Conservation (phyloP, 1,140 invertebrate species). For the Telenomus remus region DNA sequence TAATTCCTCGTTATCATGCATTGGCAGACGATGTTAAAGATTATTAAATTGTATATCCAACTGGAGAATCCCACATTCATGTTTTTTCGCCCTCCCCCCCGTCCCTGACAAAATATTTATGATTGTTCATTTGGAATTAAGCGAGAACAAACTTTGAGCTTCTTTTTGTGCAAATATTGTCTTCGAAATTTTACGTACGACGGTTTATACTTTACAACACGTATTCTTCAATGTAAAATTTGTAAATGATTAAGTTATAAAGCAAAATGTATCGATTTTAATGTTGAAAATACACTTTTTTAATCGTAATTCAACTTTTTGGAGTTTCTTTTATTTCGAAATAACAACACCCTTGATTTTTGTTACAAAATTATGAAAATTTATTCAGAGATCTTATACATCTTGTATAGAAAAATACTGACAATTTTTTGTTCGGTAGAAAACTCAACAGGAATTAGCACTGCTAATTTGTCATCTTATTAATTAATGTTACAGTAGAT, state of each 20-base stretch:
- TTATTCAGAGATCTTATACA: too few species aligned
- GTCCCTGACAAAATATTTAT: constrained; percentile 23
- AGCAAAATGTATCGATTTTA: constrained; percentile 59
- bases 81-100: constrained; percentile 18
- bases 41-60: constrained; percentile 52
- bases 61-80: constrained; percentile 33
- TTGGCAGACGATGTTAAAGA: constrained; percentile 52
- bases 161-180: constrained; percentile 55
- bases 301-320: constrained; percentile 41
- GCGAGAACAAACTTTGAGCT: constrained; percentile 40
- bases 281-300: constrained; percentile 63
- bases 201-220: constrained; percentile 56
- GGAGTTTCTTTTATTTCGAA: too few species aligned
- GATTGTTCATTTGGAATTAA: constrained; percentile 42
- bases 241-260: constrained; percentile 60
- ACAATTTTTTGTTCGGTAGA: too few species aligned
- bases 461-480: too few species aligned
- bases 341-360: too few species aligned
- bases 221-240: constrained; percentile 58
- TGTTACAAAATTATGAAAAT: too few species aligned
- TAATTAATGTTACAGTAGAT: too few species aligned
- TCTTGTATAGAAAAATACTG: too few species aligned
- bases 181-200: constrained; percentile 56
- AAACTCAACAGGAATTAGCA: too few species aligned
- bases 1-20: constrained; percentile 46